Evolutionary conservation across 2,888 invertebrate species (phyloP), one percentile per base, ranked within the genome.

Genomic region (Campaea margaritaria): DNA sequence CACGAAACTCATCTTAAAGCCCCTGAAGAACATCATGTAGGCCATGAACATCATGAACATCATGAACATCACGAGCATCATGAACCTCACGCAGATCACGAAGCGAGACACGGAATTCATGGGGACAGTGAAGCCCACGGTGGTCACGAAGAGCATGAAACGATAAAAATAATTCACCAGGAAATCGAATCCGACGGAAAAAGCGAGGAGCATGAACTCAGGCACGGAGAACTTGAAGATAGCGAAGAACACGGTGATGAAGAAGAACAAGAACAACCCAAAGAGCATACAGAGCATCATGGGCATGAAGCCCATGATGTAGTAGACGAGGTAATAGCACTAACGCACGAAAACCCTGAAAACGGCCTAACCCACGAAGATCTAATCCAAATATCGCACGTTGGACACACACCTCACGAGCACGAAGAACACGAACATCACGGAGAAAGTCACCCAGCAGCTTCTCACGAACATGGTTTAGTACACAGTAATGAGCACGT

Each of bases 401-500:
- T 31, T 31, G 10, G 8, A 31, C 7, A 31, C 9, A 10, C 2
- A 31, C 31, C 31, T 31, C 31, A 31, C 10, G 31, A 43, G n/a
- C 49, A 53, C 12, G 49, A 34, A 46, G 46, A 9, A n/a, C 44
- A 41, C 1, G 67, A 72, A 41, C 67, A 72, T n/a, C 58, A 65
- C 14, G 50, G 50, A 43, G 38, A 38, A 5, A 45, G 12, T 31
- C 36, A 46, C n/a, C 49, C 46, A 36, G 34, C 53, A 8, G 44
- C 28, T 42, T 34, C 56, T 41, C 58, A 51, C 34, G 48, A 41
- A 7, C 49, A 53, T 10, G 41, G 59, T 0, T 16, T 36, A 12
- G 53, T 28, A 28, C 53, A 50, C 13, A 51, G 44, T 39, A 64
- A 62, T 16, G 56, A 62, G 9, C 48, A 65, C 2, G 74, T 85